A percentile compares a stretch with the other conserved stretches of the same genome.
Evolutionary conservation across 2,113 vertebrate species (phyloP).

Genomic region (Megalops atlanticus): DNA sequence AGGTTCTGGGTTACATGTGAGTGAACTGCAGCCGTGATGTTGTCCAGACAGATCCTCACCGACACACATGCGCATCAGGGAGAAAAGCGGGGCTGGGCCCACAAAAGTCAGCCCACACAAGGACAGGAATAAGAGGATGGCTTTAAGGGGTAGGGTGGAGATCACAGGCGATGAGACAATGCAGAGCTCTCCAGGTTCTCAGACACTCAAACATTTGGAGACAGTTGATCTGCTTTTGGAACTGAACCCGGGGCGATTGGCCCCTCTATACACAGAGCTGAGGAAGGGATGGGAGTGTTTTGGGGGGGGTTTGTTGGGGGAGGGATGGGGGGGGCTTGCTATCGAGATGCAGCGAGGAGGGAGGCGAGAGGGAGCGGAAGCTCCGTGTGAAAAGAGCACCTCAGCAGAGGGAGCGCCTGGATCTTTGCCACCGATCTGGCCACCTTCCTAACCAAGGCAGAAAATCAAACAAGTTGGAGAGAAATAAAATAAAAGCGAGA

Average conservation of each 20-base stretch:
- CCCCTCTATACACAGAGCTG: neutral
- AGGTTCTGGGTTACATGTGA: neutral
- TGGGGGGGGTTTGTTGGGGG: neutral
- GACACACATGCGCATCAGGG: neutral
- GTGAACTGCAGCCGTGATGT: neutral
- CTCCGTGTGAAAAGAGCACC: conserved; percentile 38
- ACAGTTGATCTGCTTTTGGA: neutral
- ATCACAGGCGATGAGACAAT: neutral
- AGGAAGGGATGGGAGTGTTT: neutral
- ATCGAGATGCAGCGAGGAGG: neutral
- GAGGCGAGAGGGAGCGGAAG: conserved; percentile 32
- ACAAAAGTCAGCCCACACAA: neutral
- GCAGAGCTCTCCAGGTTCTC: neutral
- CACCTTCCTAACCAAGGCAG: conserved; percentile 79
- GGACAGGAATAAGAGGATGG: neutral
- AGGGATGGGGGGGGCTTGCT: neutral
- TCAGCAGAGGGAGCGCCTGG: conserved; percentile 56
- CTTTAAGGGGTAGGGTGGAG: neutral
- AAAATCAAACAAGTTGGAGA: conserved; percentile 77
- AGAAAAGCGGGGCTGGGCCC: neutral
- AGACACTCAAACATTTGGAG: conserved; percentile 13
- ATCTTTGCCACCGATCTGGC: conserved; percentile 76
- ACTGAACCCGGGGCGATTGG: conserved; percentile 18
- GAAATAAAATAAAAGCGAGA: conserved; percentile 70
- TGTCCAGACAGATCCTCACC: neutral